These are phyloP conservation scores for Taphrorychus bicolor DNA, from an alignment of 2,888 invertebrate genomes.

Conservation along the genomic window DNA sequence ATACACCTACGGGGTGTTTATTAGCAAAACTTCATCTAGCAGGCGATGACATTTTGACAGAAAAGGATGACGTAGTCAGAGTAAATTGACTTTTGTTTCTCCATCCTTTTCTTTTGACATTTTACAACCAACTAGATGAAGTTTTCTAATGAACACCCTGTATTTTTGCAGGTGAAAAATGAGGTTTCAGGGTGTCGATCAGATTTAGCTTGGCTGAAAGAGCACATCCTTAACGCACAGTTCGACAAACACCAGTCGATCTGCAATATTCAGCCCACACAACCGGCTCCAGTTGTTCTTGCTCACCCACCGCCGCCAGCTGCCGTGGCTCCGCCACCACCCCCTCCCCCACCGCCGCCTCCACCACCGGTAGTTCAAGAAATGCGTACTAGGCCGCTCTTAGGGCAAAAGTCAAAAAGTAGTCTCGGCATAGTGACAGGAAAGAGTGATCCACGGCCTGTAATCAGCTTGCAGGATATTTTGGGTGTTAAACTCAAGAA, in stretches of 20 bases:
- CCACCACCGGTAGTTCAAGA: conserved; percentile 49
- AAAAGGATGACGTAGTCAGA: no score
- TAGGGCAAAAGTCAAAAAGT: conserved; percentile 36
- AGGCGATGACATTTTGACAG: no score
- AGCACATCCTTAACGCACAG: not conserved
- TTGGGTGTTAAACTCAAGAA: conserved; percentile 57
- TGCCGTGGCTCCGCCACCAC: conserved; percentile 45
- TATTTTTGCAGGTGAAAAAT: not conserved
- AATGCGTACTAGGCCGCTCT: not conserved
- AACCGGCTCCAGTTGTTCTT: no score
- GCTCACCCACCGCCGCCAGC: conserved; percentile 40
- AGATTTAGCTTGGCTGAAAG: not conserved
- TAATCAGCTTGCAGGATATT: conserved; percentile 57
- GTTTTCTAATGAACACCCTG: no score
- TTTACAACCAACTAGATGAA: no score
- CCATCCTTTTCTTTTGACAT: no score
- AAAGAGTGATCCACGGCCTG: conserved; percentile 47
- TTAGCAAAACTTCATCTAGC: no score
- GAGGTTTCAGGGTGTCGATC: not conserved
- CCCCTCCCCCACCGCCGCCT: conserved; percentile 44
- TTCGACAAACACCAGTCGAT: not conserved
- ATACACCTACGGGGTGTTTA: no score
- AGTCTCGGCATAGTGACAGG: conserved; percentile 8
- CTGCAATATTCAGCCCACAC: no score
- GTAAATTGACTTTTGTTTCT: no score